phyloP scores from a whole-genome alignment of 2,797 vertebrate genomes.

The Acanthiza pusilla region DNA sequence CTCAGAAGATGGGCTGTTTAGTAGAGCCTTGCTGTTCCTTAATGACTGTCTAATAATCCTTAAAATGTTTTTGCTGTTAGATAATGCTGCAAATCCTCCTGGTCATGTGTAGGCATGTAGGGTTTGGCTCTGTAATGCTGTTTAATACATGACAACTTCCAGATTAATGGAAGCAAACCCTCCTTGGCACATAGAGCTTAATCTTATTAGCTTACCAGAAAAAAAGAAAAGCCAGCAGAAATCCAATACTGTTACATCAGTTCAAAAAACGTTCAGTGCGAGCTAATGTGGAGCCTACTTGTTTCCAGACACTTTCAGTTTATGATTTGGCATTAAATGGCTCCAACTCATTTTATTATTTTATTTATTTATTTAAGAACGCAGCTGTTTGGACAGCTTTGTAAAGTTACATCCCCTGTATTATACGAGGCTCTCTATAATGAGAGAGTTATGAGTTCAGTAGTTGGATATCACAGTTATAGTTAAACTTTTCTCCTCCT shows the following conservation, averaged over 20 bases:
- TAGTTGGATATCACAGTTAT: neutral
- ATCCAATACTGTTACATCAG: neutral
- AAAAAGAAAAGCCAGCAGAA: constrained; percentile 9
- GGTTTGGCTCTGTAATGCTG: constrained; percentile 16
- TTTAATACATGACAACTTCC: constrained; percentile 27
- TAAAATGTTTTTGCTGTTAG: constrained; percentile 12
- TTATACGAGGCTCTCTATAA: neutral
- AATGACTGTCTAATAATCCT: constrained; percentile 32
- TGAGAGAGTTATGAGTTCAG: too few relatives aligned
- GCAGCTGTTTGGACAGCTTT: neutral
- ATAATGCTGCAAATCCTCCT: neutral
- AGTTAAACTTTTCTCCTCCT: neutral
- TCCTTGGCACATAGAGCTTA: constrained; percentile 29
- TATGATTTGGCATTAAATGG: neutral
- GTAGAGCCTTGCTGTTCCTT: neutral
- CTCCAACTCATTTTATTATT: neutral
- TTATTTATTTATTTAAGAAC: neutral
- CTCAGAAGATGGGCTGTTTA: neutral
- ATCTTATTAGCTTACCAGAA: neutral
- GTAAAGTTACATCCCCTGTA: neutral
- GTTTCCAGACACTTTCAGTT: neutral
- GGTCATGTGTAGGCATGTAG: neutral
- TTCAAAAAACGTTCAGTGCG: neutral
- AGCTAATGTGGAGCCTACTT: neutral
- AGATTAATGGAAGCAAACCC: constrained; percentile 35